A percentile compares a stretch with the other conserved stretches of the same genome.
These are phyloP conservation scores for Cheilosia scutellata DNA, from an alignment of 2,888 invertebrate species.

Conservation along the genomic window DNA sequence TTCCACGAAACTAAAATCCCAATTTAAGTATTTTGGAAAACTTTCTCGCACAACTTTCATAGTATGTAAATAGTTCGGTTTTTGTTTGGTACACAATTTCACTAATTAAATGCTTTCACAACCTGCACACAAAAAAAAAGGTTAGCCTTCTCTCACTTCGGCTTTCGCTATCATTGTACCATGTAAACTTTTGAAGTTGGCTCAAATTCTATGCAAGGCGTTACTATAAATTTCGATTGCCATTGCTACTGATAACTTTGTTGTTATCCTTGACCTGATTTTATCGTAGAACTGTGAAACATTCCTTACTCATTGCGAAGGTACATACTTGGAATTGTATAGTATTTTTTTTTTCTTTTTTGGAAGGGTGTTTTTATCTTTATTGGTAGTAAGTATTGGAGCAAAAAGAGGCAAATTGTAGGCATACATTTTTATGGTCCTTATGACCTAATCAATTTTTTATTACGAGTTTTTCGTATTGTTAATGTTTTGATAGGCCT, in stretches of 20 bases:
- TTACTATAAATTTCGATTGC: constrained; percentile 59
- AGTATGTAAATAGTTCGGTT: constrained; percentile 60
- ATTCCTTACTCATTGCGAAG: not conserved
- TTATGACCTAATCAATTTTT: constrained; percentile 27
- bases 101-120: constrained; percentile 62
- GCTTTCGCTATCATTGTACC: constrained; percentile 32
- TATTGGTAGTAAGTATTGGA: not conserved
- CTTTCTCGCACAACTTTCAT: constrained; percentile 32
- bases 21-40: constrained; percentile 33
- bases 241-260: constrained; percentile 58
- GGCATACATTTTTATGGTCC: constrained; percentile 33
- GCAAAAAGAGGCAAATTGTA: constrained; percentile 13
- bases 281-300: not conserved
- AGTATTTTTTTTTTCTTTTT: not conserved
- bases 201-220: constrained; percentile 44
- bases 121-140: constrained; percentile 4
- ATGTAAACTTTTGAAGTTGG: constrained; percentile 30
- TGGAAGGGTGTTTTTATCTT: not conserved
- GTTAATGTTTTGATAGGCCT: too few species aligned
- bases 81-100: constrained; percentile 53
- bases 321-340: not conserved
- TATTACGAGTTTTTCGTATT: too few species aligned
- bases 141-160: constrained; percentile 43
- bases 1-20: constrained; percentile 1
- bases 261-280: constrained; percentile 65